Evolutionary conservation across 1,140 invertebrate genomes (phyloP).

Genomic region (Atta colombica): DNA sequence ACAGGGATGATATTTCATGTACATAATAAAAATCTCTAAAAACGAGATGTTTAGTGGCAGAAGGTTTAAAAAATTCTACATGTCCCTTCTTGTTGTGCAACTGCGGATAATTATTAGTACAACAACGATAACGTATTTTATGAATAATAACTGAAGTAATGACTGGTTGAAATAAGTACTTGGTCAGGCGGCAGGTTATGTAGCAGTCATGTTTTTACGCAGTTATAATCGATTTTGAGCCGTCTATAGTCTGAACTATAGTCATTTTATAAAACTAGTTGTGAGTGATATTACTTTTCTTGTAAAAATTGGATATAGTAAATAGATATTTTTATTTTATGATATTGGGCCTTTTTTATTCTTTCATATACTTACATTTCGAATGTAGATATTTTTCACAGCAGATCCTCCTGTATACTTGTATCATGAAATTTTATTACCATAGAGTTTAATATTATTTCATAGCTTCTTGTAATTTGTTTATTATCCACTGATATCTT

Average conservation of each 20-base stretch:
- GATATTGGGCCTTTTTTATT: background rate
- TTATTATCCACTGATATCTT: background rate
- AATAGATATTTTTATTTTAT: background rate
- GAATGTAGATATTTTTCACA: too few species aligned
- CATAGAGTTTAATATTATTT: background rate
- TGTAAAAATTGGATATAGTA: background rate
- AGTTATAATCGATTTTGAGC: background rate
- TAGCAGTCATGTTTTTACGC: background rate
- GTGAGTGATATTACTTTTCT: background rate
- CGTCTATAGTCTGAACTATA: background rate
- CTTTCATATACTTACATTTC: background rate
- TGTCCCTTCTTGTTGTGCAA: background rate
- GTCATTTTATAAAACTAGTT: background rate
- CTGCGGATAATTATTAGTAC: background rate
- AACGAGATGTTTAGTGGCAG: background rate
- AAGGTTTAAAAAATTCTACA: background rate
- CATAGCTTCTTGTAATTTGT: background rate
- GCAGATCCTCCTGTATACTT: too few species aligned
- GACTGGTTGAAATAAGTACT: background rate
- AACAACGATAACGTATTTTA: background rate
- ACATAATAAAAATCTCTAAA: background rate
- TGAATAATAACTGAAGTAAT: constrained; percentile 14
- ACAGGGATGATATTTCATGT: background rate
- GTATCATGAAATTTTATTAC: too few species aligned
- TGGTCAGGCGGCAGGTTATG: background rate